phyloP scores from a whole-genome alignment of 2,113 vertebrate genomes.

The Equus przewalskii region DNA sequence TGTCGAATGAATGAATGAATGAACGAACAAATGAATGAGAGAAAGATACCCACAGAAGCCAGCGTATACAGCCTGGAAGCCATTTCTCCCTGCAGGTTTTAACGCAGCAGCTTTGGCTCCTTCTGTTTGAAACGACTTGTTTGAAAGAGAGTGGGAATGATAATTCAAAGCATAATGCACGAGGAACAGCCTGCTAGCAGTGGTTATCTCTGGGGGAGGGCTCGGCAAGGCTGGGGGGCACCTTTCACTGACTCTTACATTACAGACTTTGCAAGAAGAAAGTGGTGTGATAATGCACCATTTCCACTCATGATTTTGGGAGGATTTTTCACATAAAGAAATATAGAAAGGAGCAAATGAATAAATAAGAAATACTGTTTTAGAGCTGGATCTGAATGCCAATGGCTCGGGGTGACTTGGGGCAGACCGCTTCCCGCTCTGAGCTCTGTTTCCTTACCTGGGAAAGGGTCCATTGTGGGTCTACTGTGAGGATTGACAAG shows the following conservation, averaged over 20 bases:
- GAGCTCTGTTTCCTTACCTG: background rate
- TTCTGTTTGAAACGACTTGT: slow-evolving; percentile 34
- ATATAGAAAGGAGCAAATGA: slow-evolving; percentile 11
- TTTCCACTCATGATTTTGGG: background rate
- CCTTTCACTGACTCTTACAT: background rate
- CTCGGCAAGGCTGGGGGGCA: background rate
- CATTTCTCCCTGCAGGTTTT: background rate
- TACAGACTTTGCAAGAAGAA: slow-evolving; percentile 39
- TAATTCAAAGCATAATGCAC: background rate
- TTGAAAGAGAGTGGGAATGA: slow-evolving; percentile 32
- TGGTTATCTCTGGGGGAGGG: background rate
- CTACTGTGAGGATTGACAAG: background rate
- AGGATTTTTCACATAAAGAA: slow-evolving; percentile 42
- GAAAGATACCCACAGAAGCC: background rate
- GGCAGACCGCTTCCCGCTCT: background rate
- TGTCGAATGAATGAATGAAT: background rate
- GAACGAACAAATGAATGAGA: background rate
- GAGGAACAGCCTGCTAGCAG: background rate
- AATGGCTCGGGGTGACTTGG: background rate
- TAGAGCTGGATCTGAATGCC: background rate
- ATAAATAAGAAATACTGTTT: background rate
- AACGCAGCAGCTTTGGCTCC: background rate
- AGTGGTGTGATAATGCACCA: background rate
- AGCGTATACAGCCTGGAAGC: background rate
- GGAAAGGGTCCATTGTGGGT: background rate